phyloP scores from a whole-genome alignment of 1,140 invertebrate genomes.

The Drosophila punjabiensis region DNA sequence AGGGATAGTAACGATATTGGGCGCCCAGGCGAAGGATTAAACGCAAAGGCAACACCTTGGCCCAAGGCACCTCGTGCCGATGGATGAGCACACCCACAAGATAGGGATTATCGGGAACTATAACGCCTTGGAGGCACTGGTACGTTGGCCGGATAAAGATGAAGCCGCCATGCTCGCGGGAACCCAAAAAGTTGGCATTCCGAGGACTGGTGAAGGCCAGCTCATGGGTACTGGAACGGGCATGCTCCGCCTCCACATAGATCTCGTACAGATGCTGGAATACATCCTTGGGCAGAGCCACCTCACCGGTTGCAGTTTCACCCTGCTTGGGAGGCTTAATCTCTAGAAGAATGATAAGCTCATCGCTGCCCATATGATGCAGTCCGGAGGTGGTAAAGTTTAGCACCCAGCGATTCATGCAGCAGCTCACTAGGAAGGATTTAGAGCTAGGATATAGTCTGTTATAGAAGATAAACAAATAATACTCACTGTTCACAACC shows the following conservation, averaged over 20 bases:
- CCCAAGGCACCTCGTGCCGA: constrained; percentile 95
- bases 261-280: constrained; percentile 91
- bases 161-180: constrained; percentile 94
- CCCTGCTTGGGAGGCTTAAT: constrained; percentile 86
- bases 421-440: constrained; percentile 90
- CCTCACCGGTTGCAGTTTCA: constrained; percentile 85
- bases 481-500: constrained; percentile 90
- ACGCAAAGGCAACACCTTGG: constrained; percentile 89
- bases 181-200: constrained; percentile 89
- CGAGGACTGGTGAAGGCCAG: constrained; percentile 90
- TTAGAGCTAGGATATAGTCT: constrained; percentile 18
- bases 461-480: accelerated
- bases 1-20: constrained; percentile 95
- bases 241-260: constrained; percentile 92
- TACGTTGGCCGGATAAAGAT: constrained; percentile 93
- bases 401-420: constrained; percentile 92
- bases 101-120: constrained; percentile 91
- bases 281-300: constrained; percentile 90
- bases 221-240: constrained; percentile 89
- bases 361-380: constrained; percentile 94
- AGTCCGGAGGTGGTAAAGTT: constrained; percentile 93
- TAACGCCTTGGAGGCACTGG: constrained; percentile 93
- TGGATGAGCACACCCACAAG: constrained; percentile 93
- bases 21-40: constrained; percentile 92
- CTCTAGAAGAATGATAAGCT: constrained; percentile 93